Conservation (phyloP, 53 echinoderm and acorn worm species). For the Crossaster papposus region DNA sequence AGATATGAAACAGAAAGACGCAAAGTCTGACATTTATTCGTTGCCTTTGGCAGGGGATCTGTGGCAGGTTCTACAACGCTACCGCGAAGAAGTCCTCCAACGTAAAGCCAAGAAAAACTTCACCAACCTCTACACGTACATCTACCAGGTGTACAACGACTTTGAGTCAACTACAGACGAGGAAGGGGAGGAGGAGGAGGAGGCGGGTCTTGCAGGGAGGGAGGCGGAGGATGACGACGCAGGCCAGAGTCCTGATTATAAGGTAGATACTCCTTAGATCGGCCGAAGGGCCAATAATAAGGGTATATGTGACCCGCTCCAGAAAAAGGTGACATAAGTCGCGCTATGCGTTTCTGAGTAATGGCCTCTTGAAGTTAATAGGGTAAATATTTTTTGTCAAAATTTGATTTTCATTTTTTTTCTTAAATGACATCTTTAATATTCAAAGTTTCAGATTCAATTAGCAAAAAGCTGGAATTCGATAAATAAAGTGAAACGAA, state of each 20-base stretch:
- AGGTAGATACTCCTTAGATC: slow-evolving; percentile 54
- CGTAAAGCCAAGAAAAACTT: slow-evolving; percentile 42
- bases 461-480: no score
- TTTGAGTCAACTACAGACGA: slow-evolving; percentile 90
- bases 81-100: slow-evolving; percentile 62
- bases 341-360: no score
- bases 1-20: no score
- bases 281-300: neutral
- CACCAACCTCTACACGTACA: slow-evolving; percentile 84
- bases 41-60: slow-evolving; percentile 69
- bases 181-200: slow-evolving; percentile 50
- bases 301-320: no score
- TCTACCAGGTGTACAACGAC: slow-evolving; percentile 80
- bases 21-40: no score
- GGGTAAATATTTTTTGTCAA: no score
- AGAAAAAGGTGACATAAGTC: no score
- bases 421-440: no score
- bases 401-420: no score
- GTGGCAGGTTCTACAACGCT: slow-evolving; percentile 74
- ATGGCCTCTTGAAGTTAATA: no score
- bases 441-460: no score
- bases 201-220: neutral
- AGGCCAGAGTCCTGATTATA: slow-evolving; percentile 52
- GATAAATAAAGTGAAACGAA: no score
- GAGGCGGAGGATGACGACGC: neutral